These are phyloP conservation scores for Psylliodes chrysocephalus DNA, from an alignment of 2,888 invertebrate genomes.

Conservation along the genomic window DNA sequence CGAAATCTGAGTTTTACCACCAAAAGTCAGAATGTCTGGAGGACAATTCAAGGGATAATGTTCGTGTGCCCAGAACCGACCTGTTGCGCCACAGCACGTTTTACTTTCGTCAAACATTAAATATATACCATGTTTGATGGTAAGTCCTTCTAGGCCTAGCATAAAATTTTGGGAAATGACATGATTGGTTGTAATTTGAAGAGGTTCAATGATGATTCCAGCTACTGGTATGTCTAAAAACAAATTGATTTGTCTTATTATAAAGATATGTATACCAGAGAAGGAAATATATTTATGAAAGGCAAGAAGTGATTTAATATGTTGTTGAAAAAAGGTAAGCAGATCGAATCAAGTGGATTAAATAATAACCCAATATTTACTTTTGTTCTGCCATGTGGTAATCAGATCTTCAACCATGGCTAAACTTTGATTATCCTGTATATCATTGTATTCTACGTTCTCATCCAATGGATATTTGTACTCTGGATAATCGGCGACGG, in stretches of 20 bases:
- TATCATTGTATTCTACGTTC: conserved; percentile 78
- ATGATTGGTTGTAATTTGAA: conserved; percentile 91
- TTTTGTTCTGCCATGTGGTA: conserved; percentile 69
- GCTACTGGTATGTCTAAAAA: conserved; percentile 75
- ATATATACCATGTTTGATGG: conserved; percentile 79
- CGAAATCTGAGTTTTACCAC: conserved; percentile 98
- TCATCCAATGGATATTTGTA: conserved; percentile 94
- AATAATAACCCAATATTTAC: too few relatives aligned
- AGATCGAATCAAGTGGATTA: too few relatives aligned
- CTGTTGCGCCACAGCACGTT: conserved; percentile 96
- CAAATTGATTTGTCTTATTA: too few relatives aligned
- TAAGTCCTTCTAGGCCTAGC: conserved; percentile 81
- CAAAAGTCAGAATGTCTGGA: conserved; percentile 95
- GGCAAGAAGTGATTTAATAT: too few relatives aligned
- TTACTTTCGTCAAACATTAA: conserved; percentile 97
- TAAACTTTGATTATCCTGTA: conserved; percentile 80
- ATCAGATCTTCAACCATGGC: conserved; percentile 79
- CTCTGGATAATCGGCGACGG: conserved; percentile 87
- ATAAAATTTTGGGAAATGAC: conserved; percentile 93
- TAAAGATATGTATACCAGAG: too few relatives aligned
- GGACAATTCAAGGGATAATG: conserved; percentile 85
- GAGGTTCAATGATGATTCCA: conserved; percentile 90
- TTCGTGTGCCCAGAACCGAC: conserved; percentile 98
- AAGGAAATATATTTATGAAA: too few relatives aligned
- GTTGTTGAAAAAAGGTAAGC: too few relatives aligned